Base-by-base conservation (phyloP, 1,140 invertebrate species). In the Epicauta chinensis region DNA sequence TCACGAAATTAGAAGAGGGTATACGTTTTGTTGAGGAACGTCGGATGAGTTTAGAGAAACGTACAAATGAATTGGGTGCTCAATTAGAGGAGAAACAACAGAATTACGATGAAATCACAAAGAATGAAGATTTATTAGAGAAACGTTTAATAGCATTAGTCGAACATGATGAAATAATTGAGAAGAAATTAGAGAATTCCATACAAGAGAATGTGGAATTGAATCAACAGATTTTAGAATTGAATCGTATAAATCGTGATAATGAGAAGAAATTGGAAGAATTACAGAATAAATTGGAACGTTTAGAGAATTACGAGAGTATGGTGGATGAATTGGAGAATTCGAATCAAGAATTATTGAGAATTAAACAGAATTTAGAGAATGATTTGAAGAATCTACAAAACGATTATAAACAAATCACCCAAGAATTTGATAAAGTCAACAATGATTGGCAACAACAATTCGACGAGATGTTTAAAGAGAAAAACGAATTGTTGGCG, bases 401-500 rank as follows among this genome's bases (percentile, higher is more conserved):
- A 10, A 63, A 70, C 31, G 75, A 80, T 17, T 74, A 77, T 64
- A 75, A 77, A 56, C 65, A 68, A 29, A 69, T 77, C 39, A 70
- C 72, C 32, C 71, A 64, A 11, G 79, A 82, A 47, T 72, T 79
- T 35, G 80, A 83, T 55, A 77, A 78, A 56, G 63, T 80, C 36
- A 80, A 83, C 61, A 64, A 67, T 17, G 79, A 82, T 59, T 73
- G 81, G 47, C 80, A 77, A 54, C 70, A 67, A n/a, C 81, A 83
- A 65, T 73, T 82, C 46, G 73, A 80, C 58, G 71, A 74, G 31
- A 62, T 77, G 23, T 70, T 77, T 32, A 70, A 67, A 48, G 77
- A 81, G 61, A 77, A 65, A 10, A 74, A 77, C 32, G 61, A 68
- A 2, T 35, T 75, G 2, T 41, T 60, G 63, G 69, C 81, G 68